Conservation (phyloP, 2,797 vertebrate species). For the Myotis myotis region DNA sequence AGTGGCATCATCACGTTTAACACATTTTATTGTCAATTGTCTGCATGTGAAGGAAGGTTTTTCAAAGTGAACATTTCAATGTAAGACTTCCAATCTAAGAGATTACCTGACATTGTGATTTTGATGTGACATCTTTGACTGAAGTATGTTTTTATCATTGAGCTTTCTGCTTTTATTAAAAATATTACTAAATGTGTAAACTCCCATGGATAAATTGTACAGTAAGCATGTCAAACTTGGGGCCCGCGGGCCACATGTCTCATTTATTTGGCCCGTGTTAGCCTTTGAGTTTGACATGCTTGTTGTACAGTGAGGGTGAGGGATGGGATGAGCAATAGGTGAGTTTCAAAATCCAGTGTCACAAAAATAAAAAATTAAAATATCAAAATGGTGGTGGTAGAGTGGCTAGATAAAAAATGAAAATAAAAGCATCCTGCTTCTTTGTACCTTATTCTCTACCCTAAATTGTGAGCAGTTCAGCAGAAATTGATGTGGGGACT, state of each 20-base stretch:
- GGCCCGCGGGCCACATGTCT: no score
- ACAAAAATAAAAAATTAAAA: background rate
- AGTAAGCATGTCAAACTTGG: no score
- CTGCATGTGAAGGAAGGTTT: background rate
- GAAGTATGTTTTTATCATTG: background rate
- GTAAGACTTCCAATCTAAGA: background rate
- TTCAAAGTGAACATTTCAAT: background rate
- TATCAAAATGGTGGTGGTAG: background rate
- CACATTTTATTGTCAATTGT: background rate
- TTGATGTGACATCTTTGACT: background rate
- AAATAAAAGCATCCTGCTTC: background rate
- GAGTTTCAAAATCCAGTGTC: background rate
- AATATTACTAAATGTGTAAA: background rate
- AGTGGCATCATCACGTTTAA: background rate
- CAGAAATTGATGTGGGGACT: background rate
- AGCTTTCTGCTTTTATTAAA: slow-evolving; percentile 33
- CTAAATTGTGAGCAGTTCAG: background rate
- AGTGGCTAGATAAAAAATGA: background rate
- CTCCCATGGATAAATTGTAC: background rate
- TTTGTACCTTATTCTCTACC: background rate
- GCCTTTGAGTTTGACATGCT: no score
- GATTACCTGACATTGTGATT: background rate
- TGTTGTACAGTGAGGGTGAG: background rate
- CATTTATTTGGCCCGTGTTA: no score
- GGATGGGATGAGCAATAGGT: background rate